These are phyloP conservation scores for Aleiodes testaceus DNA, from an alignment of 2,888 invertebrate species.

Conservation along the genomic window DNA sequence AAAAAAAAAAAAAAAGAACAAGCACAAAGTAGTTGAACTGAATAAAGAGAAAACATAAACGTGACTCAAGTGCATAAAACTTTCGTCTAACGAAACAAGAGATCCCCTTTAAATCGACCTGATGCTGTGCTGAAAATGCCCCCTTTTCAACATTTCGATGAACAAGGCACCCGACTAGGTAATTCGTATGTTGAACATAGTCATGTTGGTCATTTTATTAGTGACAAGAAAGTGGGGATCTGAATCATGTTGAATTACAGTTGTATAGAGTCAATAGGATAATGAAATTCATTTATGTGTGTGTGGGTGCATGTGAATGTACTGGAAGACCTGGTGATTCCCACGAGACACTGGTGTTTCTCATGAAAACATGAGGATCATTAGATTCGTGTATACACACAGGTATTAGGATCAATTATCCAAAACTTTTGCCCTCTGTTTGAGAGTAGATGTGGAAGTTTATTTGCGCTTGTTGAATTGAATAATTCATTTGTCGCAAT, in stretches of 20 bases:
- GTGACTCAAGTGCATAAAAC: background rate
- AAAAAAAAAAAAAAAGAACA: background rate
- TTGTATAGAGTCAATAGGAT: background rate
- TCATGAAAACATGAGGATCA: slow-evolving; percentile 22
- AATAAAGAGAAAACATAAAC: background rate
- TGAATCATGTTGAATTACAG: background rate
- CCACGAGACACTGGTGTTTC: background rate
- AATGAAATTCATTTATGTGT: background rate
- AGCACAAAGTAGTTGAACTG: background rate
- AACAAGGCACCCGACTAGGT: slow-evolving; percentile 16
- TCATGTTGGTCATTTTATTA: slow-evolving; percentile 10
- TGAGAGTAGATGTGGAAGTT: too few relatives aligned
- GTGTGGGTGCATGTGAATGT: background rate
- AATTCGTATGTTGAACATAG: slow-evolving; percentile 8
- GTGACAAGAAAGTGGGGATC: too few relatives aligned
- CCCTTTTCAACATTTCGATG: background rate
- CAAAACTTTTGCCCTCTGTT: too few relatives aligned
- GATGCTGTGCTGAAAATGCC: slow-evolving; percentile 14
- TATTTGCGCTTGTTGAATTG: too few relatives aligned
- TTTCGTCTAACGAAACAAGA: background rate
- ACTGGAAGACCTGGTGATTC: background rate
- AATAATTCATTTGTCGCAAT: too few relatives aligned
- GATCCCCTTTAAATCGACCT: slow-evolving; percentile 18
- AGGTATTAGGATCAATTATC: too few relatives aligned
- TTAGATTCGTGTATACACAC: background rate